Percentiles rank a stretch among this genome's conserved stretches.
Evolutionary conservation across 2,888 invertebrate species (phyloP).

Genomic region (Anodontia alba): DNA sequence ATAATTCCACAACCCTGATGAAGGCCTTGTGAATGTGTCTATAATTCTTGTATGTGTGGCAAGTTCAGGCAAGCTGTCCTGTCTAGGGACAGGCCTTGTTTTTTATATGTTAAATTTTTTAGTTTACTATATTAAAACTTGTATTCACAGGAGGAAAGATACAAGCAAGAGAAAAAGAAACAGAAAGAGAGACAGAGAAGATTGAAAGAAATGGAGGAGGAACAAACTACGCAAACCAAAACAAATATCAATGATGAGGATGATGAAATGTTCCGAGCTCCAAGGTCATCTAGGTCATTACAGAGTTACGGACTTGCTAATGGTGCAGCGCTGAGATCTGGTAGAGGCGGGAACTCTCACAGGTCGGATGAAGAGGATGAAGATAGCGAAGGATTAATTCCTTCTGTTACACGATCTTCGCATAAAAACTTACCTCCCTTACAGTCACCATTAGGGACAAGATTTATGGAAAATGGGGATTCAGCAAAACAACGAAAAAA

Average conservation of each 20-base stretch:
- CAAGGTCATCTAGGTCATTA: constrained; percentile 52
- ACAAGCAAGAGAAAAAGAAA: constrained; percentile 66
- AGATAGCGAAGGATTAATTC: constrained; percentile 12
- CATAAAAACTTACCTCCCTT: constrained; percentile 67
- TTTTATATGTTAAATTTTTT: no score
- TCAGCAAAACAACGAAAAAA: constrained; percentile 7
- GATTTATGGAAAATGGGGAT: constrained; percentile 49
- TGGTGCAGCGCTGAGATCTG: constrained; percentile 14
- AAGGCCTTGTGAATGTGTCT: no score
- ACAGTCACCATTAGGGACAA: constrained; percentile 68
- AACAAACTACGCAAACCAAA: neutral
- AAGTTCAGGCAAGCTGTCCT: no score
- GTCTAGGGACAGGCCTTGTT: no score
- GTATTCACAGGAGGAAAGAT: constrained; percentile 63
- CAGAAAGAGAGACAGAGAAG: constrained; percentile 60
- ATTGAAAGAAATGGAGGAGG: constrained; percentile 48
- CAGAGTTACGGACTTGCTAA: constrained; percentile 37
- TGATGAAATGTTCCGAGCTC: constrained; percentile 45
- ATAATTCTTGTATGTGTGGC: no score
- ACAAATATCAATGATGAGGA: constrained; percentile 31
- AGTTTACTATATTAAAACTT: no score
- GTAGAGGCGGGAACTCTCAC: constrained; percentile 18
- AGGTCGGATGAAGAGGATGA: constrained; percentile 16
- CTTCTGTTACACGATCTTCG: constrained; percentile 22
- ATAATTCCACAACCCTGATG: no score